A percentile compares a stretch with the other conserved stretches of the same genome.
Conservation (phyloP, 1,140 invertebrate species). For the Drosophila miranda region DNA sequence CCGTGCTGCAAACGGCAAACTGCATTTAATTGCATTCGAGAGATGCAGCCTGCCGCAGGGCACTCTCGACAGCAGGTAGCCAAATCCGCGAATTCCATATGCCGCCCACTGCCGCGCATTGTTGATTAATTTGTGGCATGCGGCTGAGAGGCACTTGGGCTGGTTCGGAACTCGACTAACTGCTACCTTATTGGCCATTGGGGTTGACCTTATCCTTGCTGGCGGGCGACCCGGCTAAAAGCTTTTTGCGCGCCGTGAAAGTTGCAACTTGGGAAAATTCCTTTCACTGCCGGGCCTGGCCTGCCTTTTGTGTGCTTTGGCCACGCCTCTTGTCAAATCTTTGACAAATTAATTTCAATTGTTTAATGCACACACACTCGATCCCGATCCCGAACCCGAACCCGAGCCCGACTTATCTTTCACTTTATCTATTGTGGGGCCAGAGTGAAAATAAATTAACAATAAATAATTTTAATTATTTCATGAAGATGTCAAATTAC, state of each 20-base stretch:
- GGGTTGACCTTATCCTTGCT: conserved; percentile 55
- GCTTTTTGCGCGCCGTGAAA: conserved; percentile 61
- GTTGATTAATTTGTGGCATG: conserved; percentile 2
- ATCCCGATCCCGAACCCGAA: no score
- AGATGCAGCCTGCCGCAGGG: conserved; percentile 52
- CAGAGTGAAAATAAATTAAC: conserved; percentile 76
- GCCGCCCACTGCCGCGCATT: conserved; percentile 18
- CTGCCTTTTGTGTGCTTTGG: conserved; percentile 22
- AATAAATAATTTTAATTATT: conserved; percentile 82
- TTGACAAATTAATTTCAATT: conserved; percentile 80
- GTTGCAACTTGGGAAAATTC: conserved; percentile 49
- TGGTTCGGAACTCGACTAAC: conserved; percentile 65
- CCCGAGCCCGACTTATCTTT: conserved; percentile 52
- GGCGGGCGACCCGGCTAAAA: conserved; percentile 32
- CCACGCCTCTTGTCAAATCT: conserved; percentile 52
- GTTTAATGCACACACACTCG: conserved; percentile 46
- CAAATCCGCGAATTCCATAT: conserved; percentile 14
- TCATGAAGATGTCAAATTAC: conserved; percentile 81
- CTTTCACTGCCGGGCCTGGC: conserved; percentile 49
- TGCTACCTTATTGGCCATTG: conserved; percentile 49
- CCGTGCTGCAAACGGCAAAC: conserved; percentile 46
- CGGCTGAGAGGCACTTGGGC: conserved; percentile 12
- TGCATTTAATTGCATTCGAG: conserved; percentile 73
- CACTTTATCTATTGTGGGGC: conserved; percentile 63
- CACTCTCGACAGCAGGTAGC: conserved; percentile 57